Base-by-base conservation (phyloP, 1,140 invertebrate genomes). In the Nomia melanderi region DNA sequence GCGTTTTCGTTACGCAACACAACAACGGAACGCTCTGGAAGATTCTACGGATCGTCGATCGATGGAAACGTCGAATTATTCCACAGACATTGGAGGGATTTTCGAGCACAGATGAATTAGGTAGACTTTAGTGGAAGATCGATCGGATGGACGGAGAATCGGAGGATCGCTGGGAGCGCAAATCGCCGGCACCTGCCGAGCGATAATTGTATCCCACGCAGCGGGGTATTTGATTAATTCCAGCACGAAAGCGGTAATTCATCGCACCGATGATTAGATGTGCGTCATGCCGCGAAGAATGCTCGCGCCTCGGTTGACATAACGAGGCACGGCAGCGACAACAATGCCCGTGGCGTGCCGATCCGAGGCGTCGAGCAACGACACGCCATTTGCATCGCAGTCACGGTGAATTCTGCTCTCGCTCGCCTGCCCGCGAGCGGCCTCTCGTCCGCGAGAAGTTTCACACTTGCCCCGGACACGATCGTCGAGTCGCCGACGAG, bases 391-490 rank as follows among this genome's bases (percentile, higher is more conserved):
- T 25, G 17, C 70, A 39, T 47, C 33, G 29, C 41, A 67, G 39
- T 60, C 53, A 59, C 54, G 50, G 36, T 29, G 44, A 29, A 33
- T 31, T 36, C n/a, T 31, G 39, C 39, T 33, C 44, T 74, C 33
- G 64, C 62, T 66, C 62, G n/a, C n/a, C 69, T 62, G 78, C 36
- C 78, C 67, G 62, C 67, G 27, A 66, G 66, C 44, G 36, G 72
- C 50, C 53, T 65, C 65, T 76, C 66, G 78, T 44, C 78, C 67
- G 62, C 67, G 27, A 66, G 66, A 47, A 64, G 77, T 82, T 81
- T 83, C 79, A 69, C 81, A 82, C 74, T 67, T 70, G 79, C 79
- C 71, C 54, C n/a, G n/a, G 53, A 53, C 41, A 81, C 69, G 77
- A 82, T 77, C 73, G 65, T 82, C 79, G 77, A 71, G 65, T 73